Evolutionary conservation across 1,140 invertebrate genomes (phyloP).

Genomic region (Aradophagus sp.): DNA sequence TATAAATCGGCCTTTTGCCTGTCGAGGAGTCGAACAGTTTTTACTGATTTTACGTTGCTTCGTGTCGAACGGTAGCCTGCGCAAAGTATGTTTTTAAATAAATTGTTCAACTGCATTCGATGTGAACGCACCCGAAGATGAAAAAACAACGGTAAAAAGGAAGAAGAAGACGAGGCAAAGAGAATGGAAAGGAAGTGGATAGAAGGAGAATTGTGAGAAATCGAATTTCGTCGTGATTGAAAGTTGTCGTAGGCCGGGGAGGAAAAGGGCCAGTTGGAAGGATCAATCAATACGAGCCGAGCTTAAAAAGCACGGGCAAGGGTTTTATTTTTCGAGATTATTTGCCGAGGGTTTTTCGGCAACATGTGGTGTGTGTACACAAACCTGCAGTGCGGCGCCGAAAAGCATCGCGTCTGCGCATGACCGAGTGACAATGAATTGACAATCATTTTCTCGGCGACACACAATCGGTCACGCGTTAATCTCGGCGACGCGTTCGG

Average conservation of each 20-base stretch:
- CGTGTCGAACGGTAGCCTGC: constrained; percentile 1
- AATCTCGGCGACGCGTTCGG: constrained; percentile 34
- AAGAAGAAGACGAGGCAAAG: too few relatives aligned
- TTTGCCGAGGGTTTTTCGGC: constrained; percentile 1
- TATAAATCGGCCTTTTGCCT: constrained; percentile 71
- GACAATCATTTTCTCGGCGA: constrained; percentile 24
- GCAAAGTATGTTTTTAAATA: constrained; percentile 21
- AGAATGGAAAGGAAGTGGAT: too few relatives aligned
- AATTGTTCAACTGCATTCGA: constrained; percentile 11
- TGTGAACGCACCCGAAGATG: background rate
- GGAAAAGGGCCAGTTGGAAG: background rate
- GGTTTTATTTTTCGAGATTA: constrained; percentile 7
- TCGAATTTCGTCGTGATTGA: background rate
- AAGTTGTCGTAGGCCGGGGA: constrained; percentile 5
- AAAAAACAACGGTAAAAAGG: too few relatives aligned
- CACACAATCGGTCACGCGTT: constrained; percentile 22
- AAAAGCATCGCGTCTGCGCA: constrained; percentile 29
- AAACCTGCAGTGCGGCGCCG: constrained; percentile 47
- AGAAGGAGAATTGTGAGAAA: too few relatives aligned
- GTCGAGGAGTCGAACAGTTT: constrained; percentile 54
- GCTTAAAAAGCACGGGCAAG: constrained; percentile 14
- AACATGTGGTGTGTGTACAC: constrained; percentile 1
- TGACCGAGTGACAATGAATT: constrained; percentile 37
- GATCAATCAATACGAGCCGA: constrained; percentile 12
- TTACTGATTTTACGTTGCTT: constrained; percentile 25